Conservation (phyloP, 2,113 vertebrate species). For the Malaclemys terrapin region DNA sequence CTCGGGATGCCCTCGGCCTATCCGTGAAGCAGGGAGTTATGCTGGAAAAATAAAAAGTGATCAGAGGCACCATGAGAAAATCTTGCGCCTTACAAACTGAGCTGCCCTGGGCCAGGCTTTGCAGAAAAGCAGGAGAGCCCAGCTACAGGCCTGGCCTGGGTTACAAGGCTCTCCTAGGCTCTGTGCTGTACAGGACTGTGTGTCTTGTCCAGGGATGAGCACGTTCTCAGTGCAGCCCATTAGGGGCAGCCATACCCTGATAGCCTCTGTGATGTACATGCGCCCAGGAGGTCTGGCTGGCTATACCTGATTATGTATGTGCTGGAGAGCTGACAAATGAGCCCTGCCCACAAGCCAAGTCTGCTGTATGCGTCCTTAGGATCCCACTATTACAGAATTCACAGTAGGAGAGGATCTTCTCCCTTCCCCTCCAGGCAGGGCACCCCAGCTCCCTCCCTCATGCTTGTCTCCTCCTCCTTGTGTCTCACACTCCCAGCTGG, state of each 20-base stretch:
- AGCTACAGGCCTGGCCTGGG: neutral
- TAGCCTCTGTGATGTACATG: too few relatives aligned
- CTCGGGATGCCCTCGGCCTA: neutral
- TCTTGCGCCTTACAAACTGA: neutral
- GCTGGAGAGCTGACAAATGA: neutral
- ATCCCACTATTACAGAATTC: neutral
- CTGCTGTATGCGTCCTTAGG: neutral
- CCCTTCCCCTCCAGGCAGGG: too few relatives aligned
- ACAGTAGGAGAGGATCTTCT: too few relatives aligned
- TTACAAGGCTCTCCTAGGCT: neutral
- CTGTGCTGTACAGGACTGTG: neutral
- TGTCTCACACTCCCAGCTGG: neutral
- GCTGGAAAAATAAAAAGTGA: neutral
- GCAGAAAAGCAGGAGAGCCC: neutral
- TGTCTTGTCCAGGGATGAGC: neutral
- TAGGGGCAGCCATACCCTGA: too few relatives aligned
- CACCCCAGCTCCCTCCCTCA: neutral
- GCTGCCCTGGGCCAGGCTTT: neutral
- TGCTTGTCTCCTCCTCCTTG: neutral
- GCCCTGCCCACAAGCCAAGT: neutral
- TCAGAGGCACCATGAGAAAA: neutral
- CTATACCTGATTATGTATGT: too few relatives aligned
- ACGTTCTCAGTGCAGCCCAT: neutral
- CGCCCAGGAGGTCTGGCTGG: too few relatives aligned
- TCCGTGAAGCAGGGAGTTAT: neutral